phyloP scores from a whole-genome alignment of 1,140 invertebrate species.

The Drosophila nasuta region DNA sequence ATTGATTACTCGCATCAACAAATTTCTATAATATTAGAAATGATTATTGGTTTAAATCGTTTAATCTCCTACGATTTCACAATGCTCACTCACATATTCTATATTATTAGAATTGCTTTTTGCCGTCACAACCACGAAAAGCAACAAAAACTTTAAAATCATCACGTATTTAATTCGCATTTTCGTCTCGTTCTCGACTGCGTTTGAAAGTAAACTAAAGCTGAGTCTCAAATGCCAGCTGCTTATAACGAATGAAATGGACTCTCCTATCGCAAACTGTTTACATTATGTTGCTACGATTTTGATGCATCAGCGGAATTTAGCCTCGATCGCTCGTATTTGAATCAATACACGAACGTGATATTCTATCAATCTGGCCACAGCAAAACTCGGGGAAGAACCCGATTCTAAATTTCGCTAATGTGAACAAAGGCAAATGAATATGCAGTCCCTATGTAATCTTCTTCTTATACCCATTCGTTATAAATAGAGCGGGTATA shows the following conservation, averaged over 20 bases:
- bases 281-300: neutral
- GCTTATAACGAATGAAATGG: neutral
- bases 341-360: neutral
- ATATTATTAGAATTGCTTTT: neutral
- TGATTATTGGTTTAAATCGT: neutral
- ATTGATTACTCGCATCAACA: neutral
- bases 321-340: neutral
- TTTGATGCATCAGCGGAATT: neutral
- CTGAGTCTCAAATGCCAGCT: neutral
- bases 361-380: neutral
- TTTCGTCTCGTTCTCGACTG: neutral
- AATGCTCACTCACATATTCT: neutral
- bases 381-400: neutral
- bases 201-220: conserved; percentile 3
- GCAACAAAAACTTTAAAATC: neutral
- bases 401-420: neutral
- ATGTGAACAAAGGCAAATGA: neutral
- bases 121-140: neutral
- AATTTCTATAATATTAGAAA: neutral
- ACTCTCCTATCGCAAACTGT: neutral
- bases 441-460: too few relatives aligned
- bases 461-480: too few relatives aligned
- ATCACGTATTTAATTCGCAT: neutral
- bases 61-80: neutral
- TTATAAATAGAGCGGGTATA: neutral